Evolutionary conservation across 2,888 invertebrate genomes (phyloP).

Genomic region (Dynastes tityus): DNA sequence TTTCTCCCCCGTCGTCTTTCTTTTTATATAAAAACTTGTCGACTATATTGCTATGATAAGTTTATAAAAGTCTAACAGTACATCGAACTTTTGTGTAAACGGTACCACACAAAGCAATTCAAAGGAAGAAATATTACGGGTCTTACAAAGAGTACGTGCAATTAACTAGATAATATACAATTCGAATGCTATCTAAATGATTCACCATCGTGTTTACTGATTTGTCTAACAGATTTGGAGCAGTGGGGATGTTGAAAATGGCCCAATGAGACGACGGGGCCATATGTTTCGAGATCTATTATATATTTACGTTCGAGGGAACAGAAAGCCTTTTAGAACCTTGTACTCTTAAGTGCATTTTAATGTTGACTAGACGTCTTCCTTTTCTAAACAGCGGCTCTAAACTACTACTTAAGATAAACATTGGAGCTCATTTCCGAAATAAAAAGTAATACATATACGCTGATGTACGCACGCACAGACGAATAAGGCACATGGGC

Average conservation of each 20-base stretch:
- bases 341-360: constrained; percentile 67
- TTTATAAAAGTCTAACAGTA: no score
- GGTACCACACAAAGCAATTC: no score
- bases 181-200: constrained; percentile 24
- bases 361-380: constrained; percentile 64
- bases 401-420: constrained; percentile 61
- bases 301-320: constrained; percentile 57
- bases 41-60: neutral
- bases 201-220: constrained; percentile 18
- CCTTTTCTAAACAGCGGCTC: constrained; percentile 60
- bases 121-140: no score
- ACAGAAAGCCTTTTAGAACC: constrained; percentile 65
- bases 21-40: neutral
- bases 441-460: constrained; percentile 43
- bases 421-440: constrained; percentile 53
- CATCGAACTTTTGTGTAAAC: no score
- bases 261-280: constrained; percentile 28
- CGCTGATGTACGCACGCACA: constrained; percentile 23
- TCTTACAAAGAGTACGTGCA: neutral
- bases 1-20: no score
- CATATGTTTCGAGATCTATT: constrained; percentile 43
- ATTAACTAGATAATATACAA: constrained; percentile 9
- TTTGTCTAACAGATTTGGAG: constrained; percentile 39
- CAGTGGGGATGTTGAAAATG: constrained; percentile 40
- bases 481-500: neutral